Evolutionary conservation across 53 echinoderm and acorn worm genomes (phyloP).

Genomic region (Echinometra lucunter): DNA sequence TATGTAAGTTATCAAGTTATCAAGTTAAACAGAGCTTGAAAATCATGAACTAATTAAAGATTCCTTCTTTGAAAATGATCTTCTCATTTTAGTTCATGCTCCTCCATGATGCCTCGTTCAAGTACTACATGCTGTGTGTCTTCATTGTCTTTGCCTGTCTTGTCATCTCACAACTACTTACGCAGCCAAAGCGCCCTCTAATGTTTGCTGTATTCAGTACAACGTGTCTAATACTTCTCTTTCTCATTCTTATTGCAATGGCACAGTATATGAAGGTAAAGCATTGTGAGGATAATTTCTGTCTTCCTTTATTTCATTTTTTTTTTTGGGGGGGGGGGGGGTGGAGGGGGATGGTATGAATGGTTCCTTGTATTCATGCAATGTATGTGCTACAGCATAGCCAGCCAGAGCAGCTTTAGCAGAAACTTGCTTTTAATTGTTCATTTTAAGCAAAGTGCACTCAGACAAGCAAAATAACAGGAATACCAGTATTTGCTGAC

Average conservation of each 20-base stretch:
- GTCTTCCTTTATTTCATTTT: no score
- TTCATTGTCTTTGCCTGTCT: constrained; percentile 55
- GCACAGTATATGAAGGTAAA: constrained; percentile 82
- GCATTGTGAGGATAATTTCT: not conserved
- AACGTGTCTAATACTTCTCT: constrained; percentile 77
- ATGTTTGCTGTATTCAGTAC: constrained; percentile 74
- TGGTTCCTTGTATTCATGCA: not conserved
- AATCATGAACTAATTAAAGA: not conserved
- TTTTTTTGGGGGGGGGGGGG: no score
- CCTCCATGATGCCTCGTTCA: constrained; percentile 84
- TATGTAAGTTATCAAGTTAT: no score
- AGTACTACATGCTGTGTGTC: constrained; percentile 87
- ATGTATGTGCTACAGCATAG: not conserved
- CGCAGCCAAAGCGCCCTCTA: constrained; percentile 76
- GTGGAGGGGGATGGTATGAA: not conserved
- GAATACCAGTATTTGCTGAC: not conserved
- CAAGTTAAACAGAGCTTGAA: no score
- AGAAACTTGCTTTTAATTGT: not conserved
- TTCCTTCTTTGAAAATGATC: not conserved
- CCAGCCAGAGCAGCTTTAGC: not conserved
- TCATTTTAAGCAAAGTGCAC: not conserved
- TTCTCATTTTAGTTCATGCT: constrained; percentile 75
- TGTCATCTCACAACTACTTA: constrained; percentile 74
- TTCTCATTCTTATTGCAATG: constrained; percentile 82
- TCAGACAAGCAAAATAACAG: not conserved